Percentiles rank a stretch among this genome's conserved stretches.
Conservation (phyloP, 2,113 vertebrate species). For the Amia ocellicauda region DNA sequence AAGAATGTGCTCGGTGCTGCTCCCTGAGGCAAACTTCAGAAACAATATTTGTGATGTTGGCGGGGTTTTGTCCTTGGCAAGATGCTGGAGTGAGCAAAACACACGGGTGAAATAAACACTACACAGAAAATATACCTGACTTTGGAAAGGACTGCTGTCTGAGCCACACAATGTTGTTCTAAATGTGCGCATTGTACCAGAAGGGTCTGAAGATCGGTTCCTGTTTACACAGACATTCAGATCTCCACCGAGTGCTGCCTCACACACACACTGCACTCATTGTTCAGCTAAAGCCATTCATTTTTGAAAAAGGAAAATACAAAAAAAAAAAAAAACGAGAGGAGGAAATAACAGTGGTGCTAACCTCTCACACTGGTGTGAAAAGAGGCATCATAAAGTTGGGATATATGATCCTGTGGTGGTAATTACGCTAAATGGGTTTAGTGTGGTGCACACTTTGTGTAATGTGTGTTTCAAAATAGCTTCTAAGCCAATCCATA, state of each 20-base stretch:
- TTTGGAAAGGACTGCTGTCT: background rate
- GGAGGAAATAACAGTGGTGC: conserved; percentile 1
- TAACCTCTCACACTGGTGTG: background rate
- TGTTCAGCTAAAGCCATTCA: background rate
- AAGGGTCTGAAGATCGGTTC: too few species aligned
- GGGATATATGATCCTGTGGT: background rate
- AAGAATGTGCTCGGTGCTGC: too few species aligned
- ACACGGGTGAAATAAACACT: too few species aligned
- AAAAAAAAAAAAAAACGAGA: background rate
- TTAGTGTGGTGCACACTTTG: background rate
- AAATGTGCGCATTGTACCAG: background rate
- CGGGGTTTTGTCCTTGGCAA: too few species aligned
- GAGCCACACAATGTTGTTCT: background rate
- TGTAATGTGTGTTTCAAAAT: background rate
- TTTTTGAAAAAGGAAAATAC: background rate
- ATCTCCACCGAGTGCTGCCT: background rate
- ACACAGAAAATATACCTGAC: too few species aligned
- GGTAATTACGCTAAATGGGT: conserved; percentile 3
- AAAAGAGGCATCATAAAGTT: background rate
- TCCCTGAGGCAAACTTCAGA: too few species aligned
- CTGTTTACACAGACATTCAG: background rate
- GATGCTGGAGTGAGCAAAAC: too few species aligned
- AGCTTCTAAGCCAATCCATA: background rate
- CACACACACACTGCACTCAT: background rate
- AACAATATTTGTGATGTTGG: too few species aligned